These are phyloP conservation scores for Amphipyra tragopoginis DNA, from an alignment of 2,888 invertebrate genomes.

Conservation along the genomic window DNA sequence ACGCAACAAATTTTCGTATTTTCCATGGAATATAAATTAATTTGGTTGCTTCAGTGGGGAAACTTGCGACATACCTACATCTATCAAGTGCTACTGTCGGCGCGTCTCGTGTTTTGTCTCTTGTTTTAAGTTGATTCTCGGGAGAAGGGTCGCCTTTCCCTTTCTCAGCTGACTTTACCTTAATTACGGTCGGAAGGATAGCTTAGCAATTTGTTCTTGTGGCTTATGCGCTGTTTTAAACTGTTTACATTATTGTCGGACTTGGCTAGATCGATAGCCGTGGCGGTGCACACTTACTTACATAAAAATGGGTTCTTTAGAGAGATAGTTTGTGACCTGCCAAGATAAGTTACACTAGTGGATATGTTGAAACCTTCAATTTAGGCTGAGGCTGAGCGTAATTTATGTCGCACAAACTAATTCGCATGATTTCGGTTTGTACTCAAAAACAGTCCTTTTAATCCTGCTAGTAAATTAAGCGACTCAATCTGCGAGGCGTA, in stretches of 20 bases:
- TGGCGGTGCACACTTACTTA: too few species aligned
- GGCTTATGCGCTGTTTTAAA: conserved; percentile 5
- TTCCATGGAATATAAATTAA: conserved; percentile 12
- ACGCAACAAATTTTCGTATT: conserved; percentile 15
- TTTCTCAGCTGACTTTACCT: conserved; percentile 6
- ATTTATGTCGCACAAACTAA: too few species aligned
- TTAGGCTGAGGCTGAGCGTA: too few species aligned
- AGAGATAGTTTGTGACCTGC: background rate
- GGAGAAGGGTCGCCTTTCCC: background rate
- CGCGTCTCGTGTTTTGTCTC: conserved; percentile 8
- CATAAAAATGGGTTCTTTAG: background rate
- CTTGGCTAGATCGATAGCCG: background rate
- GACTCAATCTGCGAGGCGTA: too few species aligned
- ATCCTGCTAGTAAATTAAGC: too few species aligned
- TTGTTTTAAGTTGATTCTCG: conserved; percentile 16
- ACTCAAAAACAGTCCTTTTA: too few species aligned
- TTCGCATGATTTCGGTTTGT: too few species aligned
- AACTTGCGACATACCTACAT: conserved; percentile 16
- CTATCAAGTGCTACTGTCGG: conserved; percentile 5
- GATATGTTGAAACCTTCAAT: too few species aligned
- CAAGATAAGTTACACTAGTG: background rate
- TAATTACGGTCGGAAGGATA: conserved; percentile 5
- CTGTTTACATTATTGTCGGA: background rate
- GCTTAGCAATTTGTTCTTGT: background rate
- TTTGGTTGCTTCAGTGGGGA: conserved; percentile 25